A percentile compares a stretch with the other conserved stretches of the same genome.
Conservation (phyloP, 2,888 invertebrate species). For the Yponomeuta sedellus region DNA sequence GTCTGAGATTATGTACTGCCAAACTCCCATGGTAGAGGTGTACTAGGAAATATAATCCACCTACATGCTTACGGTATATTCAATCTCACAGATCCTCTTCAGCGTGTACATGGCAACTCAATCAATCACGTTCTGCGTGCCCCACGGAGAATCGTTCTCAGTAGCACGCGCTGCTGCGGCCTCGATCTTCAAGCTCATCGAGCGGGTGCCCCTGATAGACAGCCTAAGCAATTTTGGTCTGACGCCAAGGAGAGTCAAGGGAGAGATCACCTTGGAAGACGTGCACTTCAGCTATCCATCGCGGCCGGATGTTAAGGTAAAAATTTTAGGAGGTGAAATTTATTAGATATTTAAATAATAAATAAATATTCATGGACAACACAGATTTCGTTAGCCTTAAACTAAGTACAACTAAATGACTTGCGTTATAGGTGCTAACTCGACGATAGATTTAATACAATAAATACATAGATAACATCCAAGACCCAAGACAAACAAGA, state of each 20-base stretch:
- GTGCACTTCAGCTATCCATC: constrained; percentile 88
- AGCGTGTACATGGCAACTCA: constrained; percentile 86
- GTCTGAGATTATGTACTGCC: no score
- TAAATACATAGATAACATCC: no score
- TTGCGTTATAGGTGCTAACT: no score
- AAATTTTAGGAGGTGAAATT: background rate
- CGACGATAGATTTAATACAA: no score
- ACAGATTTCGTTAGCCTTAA: no score
- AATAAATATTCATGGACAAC: no score
- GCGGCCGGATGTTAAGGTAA: constrained; percentile 76
- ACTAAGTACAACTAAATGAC: no score
- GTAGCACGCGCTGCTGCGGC: constrained; percentile 84
- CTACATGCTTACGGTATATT: no score
- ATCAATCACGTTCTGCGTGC: constrained; percentile 84
- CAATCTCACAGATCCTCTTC: constrained; percentile 78
- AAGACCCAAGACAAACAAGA: no score
- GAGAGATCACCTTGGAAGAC: constrained; percentile 82
- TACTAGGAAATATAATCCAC: no score
- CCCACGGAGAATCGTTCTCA: constrained; percentile 84
- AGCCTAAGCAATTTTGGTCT: constrained; percentile 78
- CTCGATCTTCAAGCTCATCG: constrained; percentile 83
- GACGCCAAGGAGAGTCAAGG: constrained; percentile 75
- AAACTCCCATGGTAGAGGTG: no score
- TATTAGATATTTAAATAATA: no score
- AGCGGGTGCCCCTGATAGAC: constrained; percentile 83